Conservation (phyloP, 30 jellyfish, hydroid and myxozoan species). For the Aurelia sp. region DNA sequence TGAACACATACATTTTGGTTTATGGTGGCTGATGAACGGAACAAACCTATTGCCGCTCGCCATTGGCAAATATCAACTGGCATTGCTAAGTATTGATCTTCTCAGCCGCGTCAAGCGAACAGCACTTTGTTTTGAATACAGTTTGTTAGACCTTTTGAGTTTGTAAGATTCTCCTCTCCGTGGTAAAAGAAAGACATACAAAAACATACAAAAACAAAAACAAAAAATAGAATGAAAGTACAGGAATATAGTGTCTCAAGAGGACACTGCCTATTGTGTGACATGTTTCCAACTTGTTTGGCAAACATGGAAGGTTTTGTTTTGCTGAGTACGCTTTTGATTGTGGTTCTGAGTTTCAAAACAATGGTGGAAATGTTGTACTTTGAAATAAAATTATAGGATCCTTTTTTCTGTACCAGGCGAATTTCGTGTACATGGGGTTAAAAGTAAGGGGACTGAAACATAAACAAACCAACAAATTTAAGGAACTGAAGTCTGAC, state of each 20-base stretch:
- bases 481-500: too few relatives aligned
- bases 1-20: slow-evolving; percentile 13
- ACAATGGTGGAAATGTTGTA: not conserved
- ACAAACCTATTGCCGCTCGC: slow-evolving; percentile 41
- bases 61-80: slow-evolving; percentile 25
- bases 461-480: too few relatives aligned
- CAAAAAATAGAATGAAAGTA: slow-evolving; percentile 18
- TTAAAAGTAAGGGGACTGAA: too few relatives aligned
- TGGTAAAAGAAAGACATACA: slow-evolving; percentile 25
- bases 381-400: too few relatives aligned
- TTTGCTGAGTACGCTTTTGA: not conserved
- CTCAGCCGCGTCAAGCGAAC: slow-evolving; percentile 35
- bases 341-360: not conserved
- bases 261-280: not conserved
- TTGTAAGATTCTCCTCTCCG: slow-evolving; percentile 19
- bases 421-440: too few relatives aligned
- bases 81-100: slow-evolving; percentile 29
- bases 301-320: not conserved
- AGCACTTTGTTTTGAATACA: slow-evolving; percentile 20
- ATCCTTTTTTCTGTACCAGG: too few relatives aligned
- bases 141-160: slow-evolving; percentile 12
- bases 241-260: slow-evolving; percentile 17
- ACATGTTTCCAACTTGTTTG: slow-evolving; percentile 5
- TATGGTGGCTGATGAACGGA: slow-evolving; percentile 35
- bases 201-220: slow-evolving; percentile 17